Conservation (phyloP, 2,113 vertebrate genomes). For the Orientallactaga bullata region DNA sequence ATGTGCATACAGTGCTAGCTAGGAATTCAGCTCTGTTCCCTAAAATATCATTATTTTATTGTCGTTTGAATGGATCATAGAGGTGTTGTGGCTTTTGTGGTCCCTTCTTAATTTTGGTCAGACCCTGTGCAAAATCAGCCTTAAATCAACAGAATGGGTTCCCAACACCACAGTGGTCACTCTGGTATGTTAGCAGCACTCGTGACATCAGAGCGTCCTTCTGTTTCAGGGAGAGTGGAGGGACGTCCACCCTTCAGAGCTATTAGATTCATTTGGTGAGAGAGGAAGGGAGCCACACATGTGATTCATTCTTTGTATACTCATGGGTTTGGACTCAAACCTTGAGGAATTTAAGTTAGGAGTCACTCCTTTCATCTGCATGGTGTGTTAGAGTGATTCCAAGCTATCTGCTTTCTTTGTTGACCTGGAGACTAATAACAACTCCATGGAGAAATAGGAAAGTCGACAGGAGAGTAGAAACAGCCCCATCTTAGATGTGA, state of each 20-base stretch:
- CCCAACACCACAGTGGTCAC: fast-evolving
- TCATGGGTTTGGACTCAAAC: not conserved
- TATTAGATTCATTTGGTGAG: fast-evolving
- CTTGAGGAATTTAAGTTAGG: not conserved
- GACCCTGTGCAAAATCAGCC: not conserved
- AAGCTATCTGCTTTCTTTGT: not conserved
- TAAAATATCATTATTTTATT: not conserved
- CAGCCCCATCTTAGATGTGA: not conserved
- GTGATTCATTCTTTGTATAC: fast-evolving
- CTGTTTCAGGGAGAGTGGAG: not conserved
- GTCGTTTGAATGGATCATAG: not conserved
- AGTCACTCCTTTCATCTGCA: not conserved
- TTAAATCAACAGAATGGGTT: fast-evolving
- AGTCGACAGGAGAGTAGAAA: not conserved
- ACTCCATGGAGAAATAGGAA: not conserved
- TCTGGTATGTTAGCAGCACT: fast-evolving
- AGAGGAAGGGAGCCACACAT: not conserved
- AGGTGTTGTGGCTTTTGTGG: not conserved
- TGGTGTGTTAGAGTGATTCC: not conserved
- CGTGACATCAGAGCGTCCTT: not conserved
- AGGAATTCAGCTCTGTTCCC: not conserved
- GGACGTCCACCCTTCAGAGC: fast-evolving
- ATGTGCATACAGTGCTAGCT: not conserved
- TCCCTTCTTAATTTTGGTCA: not conserved
- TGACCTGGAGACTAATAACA: not conserved